Conservation (phyloP, 2,797 vertebrate genomes). For the Trematomus bernacchii region DNA sequence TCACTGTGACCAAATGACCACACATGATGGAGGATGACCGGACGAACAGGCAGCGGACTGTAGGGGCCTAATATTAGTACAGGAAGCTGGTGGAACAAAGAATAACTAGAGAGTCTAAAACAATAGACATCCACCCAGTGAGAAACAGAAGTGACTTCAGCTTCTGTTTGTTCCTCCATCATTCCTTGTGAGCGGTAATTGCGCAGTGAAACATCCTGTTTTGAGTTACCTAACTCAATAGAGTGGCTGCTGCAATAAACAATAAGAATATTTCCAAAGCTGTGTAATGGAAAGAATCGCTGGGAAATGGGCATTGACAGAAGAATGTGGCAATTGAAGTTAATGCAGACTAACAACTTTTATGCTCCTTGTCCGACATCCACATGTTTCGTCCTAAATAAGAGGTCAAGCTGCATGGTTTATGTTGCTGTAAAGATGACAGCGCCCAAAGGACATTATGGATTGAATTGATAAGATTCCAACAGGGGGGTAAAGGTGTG, state of each 20-base stretch:
- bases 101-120: constrained; percentile 69
- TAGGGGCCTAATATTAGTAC: constrained; percentile 53
- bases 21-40: constrained; percentile 38
- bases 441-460: constrained; percentile 67
- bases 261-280: constrained; percentile 77
- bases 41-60: constrained; percentile 40
- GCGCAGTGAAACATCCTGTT: constrained; percentile 82
- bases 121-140: constrained; percentile 67
- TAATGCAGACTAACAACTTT: constrained; percentile 47
- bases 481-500: constrained; percentile 35
- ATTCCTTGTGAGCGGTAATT: constrained; percentile 82
- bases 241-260: constrained; percentile 74
- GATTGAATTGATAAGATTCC: constrained; percentile 73
- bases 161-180: constrained; percentile 77
- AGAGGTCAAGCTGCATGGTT: constrained; percentile 74
- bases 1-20: constrained; percentile 35
- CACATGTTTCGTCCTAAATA: constrained; percentile 59
- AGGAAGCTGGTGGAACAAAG: constrained; percentile 64
- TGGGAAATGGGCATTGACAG: constrained; percentile 77
- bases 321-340: constrained; percentile 58
- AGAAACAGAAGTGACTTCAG: constrained; percentile 70
- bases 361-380: constrained; percentile 35
- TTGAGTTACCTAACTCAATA: constrained; percentile 83
- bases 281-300: constrained; percentile 67
- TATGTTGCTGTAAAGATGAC: constrained; percentile 74